Base-by-base conservation (phyloP, 2,113 vertebrate species). In the Haemorhous mexicanus region DNA sequence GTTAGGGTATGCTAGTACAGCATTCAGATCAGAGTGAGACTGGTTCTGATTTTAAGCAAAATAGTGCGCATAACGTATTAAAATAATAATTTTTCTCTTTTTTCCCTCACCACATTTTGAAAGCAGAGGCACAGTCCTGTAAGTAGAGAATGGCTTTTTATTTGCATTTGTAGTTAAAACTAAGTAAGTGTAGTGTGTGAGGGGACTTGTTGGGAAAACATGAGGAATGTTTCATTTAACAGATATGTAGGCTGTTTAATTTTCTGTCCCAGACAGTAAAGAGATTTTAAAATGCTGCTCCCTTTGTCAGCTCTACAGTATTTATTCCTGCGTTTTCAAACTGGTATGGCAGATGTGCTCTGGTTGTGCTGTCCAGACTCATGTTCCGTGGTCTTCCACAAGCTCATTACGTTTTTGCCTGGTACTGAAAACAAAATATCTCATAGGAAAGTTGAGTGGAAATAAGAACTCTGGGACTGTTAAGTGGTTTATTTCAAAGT, bases 81-180 rank as follows among this genome's bases (percentile, higher is more conserved):
- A 89, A 93, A n/a, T 87, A 90, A 66, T 94, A 66, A 72, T 96
- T 84, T 96, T 95, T 90, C 91, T 50, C 94, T 95, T 88, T 94
- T 49, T 95, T 75, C 19, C 7, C 6, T 33, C 78, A 77, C 13
- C 46, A 47, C 80, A 80, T 96, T 94, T 93, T 96, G 75, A 96
- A 95, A 92, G 95, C 96, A 98, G 98, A 98, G 98, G 87, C 98
- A 98, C 96, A 98, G 97, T 97, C 98, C 97, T 95, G 98, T 98
- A 98, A 98, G 98, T 98, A 93, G 44, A 95, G 93, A 84, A 87
- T 64, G 64, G 39, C 84, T 96, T 96, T 97, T 97, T 74, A 93
- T 76, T 97, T 44, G 76, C 93, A 93, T 67, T 81, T 90, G 39
- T 69, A 91, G 41, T 88, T 85, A 85, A 91, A 95, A 79, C 7